Evolutionary conservation across 1,140 invertebrate genomes (phyloP).

Genomic region (Drosophila erecta): DNA sequence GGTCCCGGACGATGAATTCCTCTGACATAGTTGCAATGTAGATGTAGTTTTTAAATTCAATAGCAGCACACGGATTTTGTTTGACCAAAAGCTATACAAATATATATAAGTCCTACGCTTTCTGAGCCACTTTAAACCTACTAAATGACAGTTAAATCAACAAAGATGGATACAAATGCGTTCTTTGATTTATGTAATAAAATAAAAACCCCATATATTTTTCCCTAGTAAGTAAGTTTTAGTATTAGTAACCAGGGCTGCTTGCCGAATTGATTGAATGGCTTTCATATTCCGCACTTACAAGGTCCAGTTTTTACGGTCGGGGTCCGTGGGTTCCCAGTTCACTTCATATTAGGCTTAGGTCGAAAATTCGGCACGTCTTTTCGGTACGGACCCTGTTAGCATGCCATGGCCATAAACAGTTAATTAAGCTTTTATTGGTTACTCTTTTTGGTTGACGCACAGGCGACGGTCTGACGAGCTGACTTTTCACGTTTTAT

Average conservation of each 20-base stretch:
- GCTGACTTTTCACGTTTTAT: slow-evolving; percentile 80
- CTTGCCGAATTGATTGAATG: slow-evolving; percentile 5
- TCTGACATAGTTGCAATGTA: slow-evolving; percentile 34
- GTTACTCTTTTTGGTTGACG: slow-evolving; percentile 71
- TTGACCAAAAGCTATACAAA: slow-evolving; percentile 8
- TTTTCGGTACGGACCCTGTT: slow-evolving; percentile 44
- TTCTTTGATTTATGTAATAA: neutral
- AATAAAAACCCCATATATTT: too few relatives aligned
- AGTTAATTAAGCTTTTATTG: slow-evolving; percentile 84
- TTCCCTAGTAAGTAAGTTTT: too few relatives aligned
- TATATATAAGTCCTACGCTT: slow-evolving; percentile 10
- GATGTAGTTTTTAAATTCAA: too few relatives aligned
- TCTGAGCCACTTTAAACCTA: neutral
- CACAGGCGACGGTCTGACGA: slow-evolving; percentile 12
- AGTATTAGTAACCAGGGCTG: neutral
- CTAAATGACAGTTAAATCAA: slow-evolving; percentile 7
- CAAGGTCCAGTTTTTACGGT: slow-evolving; percentile 1
- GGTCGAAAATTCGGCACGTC: slow-evolving; percentile 44
- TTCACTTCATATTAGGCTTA: slow-evolving; percentile 58
- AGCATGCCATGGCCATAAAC: slow-evolving; percentile 81
- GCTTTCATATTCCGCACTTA: neutral
- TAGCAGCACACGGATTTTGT: neutral
- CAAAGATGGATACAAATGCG: neutral
- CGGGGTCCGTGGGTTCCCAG: neutral
- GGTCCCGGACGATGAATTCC: slow-evolving; percentile 4